Evolutionary conservation across 2,888 invertebrate species (phyloP), one percentile per base, ranked within the genome.

Genomic region (Pandemis heparana): DNA sequence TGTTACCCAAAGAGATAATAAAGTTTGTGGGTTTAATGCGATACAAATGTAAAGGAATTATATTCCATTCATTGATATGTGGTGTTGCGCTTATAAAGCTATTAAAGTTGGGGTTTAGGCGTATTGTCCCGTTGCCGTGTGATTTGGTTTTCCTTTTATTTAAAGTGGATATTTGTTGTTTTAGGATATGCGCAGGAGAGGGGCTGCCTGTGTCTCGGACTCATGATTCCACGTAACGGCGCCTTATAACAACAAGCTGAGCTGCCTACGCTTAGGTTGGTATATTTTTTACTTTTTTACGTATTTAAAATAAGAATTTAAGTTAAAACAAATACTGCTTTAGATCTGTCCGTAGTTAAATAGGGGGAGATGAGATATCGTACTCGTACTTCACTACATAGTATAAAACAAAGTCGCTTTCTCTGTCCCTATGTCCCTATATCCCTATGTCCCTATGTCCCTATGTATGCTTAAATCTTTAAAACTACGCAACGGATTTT

Each of bases 171-270:
- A 77, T 80, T 78, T 77, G 76, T 91, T 92, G 89, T 94, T 94
- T 78, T 92, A 93, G 94, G 80, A 84, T 81, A 85, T 85, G 76
- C 75, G 75, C 75, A 75, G 77, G 77, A 74, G 77, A 76, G 66
- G 76, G 71, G 71, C 75, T 79, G 78, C 82, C 77, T 74, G 77
- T 78, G 80, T 79, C 81, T 78, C 74, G 78, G 81, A 85, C 89
- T 80, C 87, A 94, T 92, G 93, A 87, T 79, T 85, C 79, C 81
- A 75, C 83, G 77, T 80, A 87, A 79, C 75, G 80, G 78, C 83
- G 77, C 82, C 77, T 92, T 92, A 92, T 93, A 93, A 92, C 94
- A 91, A 87, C 88, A 85, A 89, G 85, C 87, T 85, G 74, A 69
- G 82, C 85, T 84, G 85, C 88, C 87, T 87, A 81, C 79, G 85